These are phyloP conservation scores for Decapterus maruadsi DNA, from an alignment of 2,797 vertebrate genomes.

Conservation along the genomic window DNA sequence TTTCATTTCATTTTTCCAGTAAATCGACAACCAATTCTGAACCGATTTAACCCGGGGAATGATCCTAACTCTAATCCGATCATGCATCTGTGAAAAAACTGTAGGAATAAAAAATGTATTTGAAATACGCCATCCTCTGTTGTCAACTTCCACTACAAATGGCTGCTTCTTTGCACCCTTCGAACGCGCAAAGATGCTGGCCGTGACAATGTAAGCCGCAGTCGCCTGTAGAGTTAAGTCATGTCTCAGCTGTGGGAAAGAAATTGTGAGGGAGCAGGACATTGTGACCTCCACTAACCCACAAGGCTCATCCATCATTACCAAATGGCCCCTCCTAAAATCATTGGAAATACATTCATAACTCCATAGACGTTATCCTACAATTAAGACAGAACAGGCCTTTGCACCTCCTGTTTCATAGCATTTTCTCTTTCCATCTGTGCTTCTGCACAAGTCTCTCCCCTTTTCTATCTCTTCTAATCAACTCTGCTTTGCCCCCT, in stretches of 20 bases:
- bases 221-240: slow-evolving; percentile 29
- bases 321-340: slow-evolving; percentile 21
- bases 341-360: not conserved
- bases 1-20: not conserved
- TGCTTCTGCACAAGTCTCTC: slow-evolving; percentile 13
- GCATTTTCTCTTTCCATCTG: slow-evolving; percentile 4
- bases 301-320: slow-evolving; percentile 24
- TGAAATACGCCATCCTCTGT: not conserved
- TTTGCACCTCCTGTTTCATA: not conserved
- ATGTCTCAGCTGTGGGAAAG: slow-evolving; percentile 31
- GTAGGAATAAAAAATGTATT: not conserved
- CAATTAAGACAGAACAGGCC: slow-evolving; percentile 6
- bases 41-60: not conserved
- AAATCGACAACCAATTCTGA: not conserved
- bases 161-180: slow-evolving; percentile 1
- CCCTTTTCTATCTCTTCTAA: slow-evolving; percentile 42
- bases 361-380: slow-evolving; percentile 1
- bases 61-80: not conserved
- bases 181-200: slow-evolving; percentile 8
- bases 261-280: slow-evolving; percentile 34
- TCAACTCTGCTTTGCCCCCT: slow-evolving; percentile 38
- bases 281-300: slow-evolving; percentile 25
- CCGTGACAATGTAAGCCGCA: slow-evolving; percentile 12
- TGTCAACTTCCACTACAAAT: not conserved
- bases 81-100: not conserved